These are phyloP conservation scores for Aythya fuligula DNA, from an alignment of 2,797 vertebrate species.

Conservation along the genomic window DNA sequence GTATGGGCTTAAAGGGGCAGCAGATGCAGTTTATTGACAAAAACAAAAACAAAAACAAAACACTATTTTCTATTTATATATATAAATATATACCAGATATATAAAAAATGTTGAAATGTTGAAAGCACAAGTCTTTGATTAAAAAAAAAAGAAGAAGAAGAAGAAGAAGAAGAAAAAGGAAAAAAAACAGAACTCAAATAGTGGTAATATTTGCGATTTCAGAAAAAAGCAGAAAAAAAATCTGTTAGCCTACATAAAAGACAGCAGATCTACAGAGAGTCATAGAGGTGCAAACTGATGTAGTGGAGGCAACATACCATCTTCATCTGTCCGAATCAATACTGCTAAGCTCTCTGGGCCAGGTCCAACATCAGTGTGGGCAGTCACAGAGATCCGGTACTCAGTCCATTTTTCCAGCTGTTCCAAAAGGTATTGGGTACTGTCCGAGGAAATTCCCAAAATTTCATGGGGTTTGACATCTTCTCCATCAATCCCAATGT, in stretches of 20 bases:
- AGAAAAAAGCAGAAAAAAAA: constrained; percentile 65
- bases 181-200: not conserved
- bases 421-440: constrained; percentile 93
- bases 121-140: constrained; percentile 61
- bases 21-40: constrained; percentile 33
- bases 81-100: not conserved
- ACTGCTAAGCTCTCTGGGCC: constrained; percentile 94
- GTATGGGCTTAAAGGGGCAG: constrained; percentile 17
- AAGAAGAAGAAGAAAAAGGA: no score
- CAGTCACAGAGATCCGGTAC: constrained; percentile 93
- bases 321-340: constrained; percentile 98
- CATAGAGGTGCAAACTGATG: constrained; percentile 76
- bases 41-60: constrained; percentile 43
- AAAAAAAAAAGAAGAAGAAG: constrained; percentile 42
- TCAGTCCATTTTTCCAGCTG: constrained; percentile 99
- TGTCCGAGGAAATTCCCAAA: constrained; percentile 89
- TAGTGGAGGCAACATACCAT: constrained; percentile 94
- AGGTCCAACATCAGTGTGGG: constrained; percentile 95
- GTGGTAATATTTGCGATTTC: constrained; percentile 11
- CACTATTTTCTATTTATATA: not conserved
- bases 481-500: constrained; percentile 88
- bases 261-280: constrained; percentile 76
- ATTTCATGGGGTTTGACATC: constrained; percentile 86
- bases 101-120: not conserved
- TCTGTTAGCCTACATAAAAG: constrained; percentile 74